Evolutionary conservation across 2,113 vertebrate genomes (phyloP), one percentile per base, ranked within the genome.

Genomic region (Oostethus manadensis): DNA sequence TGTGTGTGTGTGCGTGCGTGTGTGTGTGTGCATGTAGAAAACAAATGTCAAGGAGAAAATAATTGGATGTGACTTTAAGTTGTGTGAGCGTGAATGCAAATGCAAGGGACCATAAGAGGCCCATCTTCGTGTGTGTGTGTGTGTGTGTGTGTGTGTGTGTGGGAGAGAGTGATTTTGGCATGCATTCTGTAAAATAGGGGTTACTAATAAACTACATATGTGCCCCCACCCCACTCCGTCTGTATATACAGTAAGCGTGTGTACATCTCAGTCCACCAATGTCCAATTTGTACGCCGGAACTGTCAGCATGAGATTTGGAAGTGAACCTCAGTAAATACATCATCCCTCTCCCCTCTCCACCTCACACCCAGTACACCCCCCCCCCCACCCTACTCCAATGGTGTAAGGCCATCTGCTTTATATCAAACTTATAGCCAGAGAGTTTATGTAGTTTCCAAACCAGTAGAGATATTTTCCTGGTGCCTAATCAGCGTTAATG

Each of bases 161-260:
- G n/a, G n/a, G n/a, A n/a, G n/a, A n/a, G n/a, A 48, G 44, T 57
- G 46, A 59, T 56, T 62, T 55, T 70, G 66, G 64, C 58, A 51
- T 35, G 4, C 13, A 59, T 76, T 79, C 64, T 62, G 26, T 54
- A 73, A 62, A 55, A 58, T 56, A 55, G 51, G 58, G 65, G 73
- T 57, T 77, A 77, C 65, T 86, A 86, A 89, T 80, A 50, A 59
- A 44, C 68, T 77, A 82, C 83, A 85, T 60, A 85, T 86, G 84
- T 78, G 65, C 70, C 50, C 59, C n/a, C 48, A 70, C 70, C 72
- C 74, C 26, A 58, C 55, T 61, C 71, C 21, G 29, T 33, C 29
- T 33, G 29, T 33, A 22, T 14, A 77, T 62, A 74, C 49, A 50
- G 58, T 40, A 5, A 23, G 23, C 11, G 17, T 53, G 3, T 48